A percentile compares a stretch with the other conserved stretches of the same genome.
These are phyloP conservation scores for Parauchenoglanis ngamensis DNA, from an alignment of 2,797 vertebrate species.

Conservation along the genomic window DNA sequence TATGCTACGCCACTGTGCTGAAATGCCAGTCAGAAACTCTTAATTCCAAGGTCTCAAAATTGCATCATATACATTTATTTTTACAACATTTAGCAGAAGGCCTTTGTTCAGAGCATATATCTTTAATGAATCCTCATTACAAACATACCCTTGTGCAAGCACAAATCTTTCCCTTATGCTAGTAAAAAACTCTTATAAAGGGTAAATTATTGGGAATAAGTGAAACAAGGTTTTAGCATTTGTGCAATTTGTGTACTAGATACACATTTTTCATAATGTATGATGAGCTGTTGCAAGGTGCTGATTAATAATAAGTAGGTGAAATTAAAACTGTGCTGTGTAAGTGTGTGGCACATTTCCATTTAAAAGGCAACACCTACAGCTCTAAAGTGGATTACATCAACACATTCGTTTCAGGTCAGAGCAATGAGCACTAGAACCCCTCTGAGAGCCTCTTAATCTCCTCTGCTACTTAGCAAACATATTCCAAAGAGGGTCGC, in stretches of 20 bases:
- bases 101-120: neutral
- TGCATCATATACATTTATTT: too few species aligned
- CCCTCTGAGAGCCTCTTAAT: conserved; percentile 22
- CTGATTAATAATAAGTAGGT: neutral
- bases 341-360: neutral
- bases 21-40: too few species aligned
- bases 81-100: neutral
- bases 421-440: conserved; percentile 17
- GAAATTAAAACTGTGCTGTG: neutral
- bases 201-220: neutral
- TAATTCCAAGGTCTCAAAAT: too few species aligned
- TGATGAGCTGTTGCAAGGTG: neutral
- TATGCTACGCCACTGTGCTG: too few species aligned
- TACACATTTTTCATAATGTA: neutral
- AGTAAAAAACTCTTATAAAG: neutral
- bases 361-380: conserved; percentile 16
- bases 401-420: conserved; percentile 42
- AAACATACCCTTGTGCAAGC: neutral
- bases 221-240: neutral
- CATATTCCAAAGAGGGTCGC: conserved; percentile 43
- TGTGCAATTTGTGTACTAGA: neutral
- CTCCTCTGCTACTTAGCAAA: conserved; percentile 36
- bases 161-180: neutral
- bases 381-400: conserved; percentile 22
- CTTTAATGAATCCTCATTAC: neutral